phyloP scores from a whole-genome alignment of 2,113 vertebrate species.

The Dolichallabes microphthalmus region DNA sequence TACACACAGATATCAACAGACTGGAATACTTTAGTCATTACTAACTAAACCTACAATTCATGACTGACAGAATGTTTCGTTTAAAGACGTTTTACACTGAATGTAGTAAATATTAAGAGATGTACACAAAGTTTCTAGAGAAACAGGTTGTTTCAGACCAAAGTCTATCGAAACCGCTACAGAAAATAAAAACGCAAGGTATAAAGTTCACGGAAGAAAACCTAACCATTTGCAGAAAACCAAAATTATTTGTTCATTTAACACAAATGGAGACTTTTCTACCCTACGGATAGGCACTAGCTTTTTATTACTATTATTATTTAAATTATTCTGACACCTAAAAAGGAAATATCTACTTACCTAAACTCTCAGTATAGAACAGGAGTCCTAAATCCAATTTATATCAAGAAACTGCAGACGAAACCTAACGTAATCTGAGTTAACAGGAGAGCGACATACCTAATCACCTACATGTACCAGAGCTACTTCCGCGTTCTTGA shows the following conservation, averaged over 20 bases:
- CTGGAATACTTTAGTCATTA: not conserved
- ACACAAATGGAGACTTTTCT: too few relatives aligned
- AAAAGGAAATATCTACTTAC: not conserved
- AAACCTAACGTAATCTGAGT: not conserved
- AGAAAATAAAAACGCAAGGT: not conserved
- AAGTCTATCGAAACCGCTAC: not conserved
- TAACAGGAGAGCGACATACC: not conserved
- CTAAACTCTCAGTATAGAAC: not conserved
- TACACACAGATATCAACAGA: not conserved
- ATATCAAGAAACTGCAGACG: not conserved
- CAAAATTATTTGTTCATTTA: not conserved
- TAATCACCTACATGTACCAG: not conserved
- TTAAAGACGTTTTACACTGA: not conserved
- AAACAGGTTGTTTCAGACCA: not conserved
- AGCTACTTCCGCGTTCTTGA: not conserved
- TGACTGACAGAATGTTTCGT: not conserved
- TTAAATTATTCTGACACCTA: too few relatives aligned
- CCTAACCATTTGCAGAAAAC: not conserved
- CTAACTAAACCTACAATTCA: not conserved
- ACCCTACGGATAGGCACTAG: too few relatives aligned
- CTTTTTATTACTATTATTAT: not conserved
- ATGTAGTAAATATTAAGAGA: not conserved
- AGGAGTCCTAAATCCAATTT: not conserved
- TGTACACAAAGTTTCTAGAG: not conserved
- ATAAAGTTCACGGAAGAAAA: not conserved